phyloP scores from a whole-genome alignment of 2,113 vertebrate species.

The Saccopteryx bilineata region DNA sequence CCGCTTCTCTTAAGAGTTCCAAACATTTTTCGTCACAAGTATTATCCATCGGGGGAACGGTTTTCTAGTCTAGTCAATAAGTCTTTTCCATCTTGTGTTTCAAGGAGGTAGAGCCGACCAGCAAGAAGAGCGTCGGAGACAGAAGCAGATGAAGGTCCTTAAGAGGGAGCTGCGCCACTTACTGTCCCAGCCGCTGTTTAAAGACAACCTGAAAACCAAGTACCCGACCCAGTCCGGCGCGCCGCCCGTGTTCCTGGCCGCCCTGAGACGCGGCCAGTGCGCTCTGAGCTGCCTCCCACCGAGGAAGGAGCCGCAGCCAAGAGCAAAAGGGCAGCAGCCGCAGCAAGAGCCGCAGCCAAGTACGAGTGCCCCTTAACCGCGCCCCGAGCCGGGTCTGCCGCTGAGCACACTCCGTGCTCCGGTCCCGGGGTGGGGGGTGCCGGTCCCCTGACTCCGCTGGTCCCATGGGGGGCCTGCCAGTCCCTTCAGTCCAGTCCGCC shows the following conservation, averaged over 20 bases:
- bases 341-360: background rate
- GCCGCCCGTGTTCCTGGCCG: constrained; percentile 85
- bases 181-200: constrained; percentile 93
- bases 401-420: background rate
- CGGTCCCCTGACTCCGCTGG: no score
- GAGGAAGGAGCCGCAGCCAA: constrained; percentile 75
- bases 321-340: background rate
- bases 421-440: no score
- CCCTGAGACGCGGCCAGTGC: constrained; percentile 82
- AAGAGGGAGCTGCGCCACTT: constrained; percentile 95
- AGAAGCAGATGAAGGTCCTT: constrained; percentile 93
- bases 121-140: constrained; percentile 90
- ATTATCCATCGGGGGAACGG: background rate
- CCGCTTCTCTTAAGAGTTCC: background rate
- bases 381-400: background rate
- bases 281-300: constrained; percentile 90
- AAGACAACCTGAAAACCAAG: constrained; percentile 92
- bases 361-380: constrained; percentile 40
- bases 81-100: constrained; percentile 1
- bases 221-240: constrained; percentile 97
- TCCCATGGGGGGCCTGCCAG: no score
- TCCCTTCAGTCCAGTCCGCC: no score
- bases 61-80: background rate
- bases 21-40: background rate
- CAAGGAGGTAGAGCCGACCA: constrained; percentile 86